Percentiles rank a stretch among this genome's conserved stretches.
Evolutionary conservation across 2,888 invertebrate genomes (phyloP).

Genomic region (Tiliacea citrago): DNA sequence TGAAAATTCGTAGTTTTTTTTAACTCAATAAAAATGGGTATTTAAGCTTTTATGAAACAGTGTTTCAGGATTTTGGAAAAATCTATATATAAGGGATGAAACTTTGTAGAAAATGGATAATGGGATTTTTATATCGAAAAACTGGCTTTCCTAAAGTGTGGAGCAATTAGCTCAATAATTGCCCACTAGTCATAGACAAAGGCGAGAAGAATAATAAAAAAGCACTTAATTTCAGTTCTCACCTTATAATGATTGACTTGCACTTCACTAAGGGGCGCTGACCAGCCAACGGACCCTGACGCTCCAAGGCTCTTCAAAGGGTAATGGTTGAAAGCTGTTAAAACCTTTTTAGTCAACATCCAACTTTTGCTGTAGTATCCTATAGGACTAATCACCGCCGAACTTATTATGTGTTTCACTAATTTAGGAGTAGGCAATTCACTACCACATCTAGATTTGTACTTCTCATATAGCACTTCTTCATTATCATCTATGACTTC

Average conservation of each 20-base stretch:
- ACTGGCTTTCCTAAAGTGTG: neutral
- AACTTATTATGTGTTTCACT: slow-evolving; percentile 88
- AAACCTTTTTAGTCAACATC: slow-evolving; percentile 91
- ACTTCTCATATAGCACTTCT: slow-evolving; percentile 66
- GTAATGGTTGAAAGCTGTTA: slow-evolving; percentile 95
- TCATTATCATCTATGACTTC: slow-evolving; percentile 77
- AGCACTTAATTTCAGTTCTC: slow-evolving; percentile 54
- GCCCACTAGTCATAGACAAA: neutral
- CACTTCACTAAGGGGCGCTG: slow-evolving; percentile 90
- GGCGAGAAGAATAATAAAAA: slow-evolving; percentile 12
- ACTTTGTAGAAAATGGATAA: neutral
- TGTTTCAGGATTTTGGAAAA: no score
- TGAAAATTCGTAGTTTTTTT: neutral
- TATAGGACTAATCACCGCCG: slow-evolving; percentile 90
- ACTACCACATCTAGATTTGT: slow-evolving; percentile 78
- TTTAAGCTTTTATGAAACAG: neutral
- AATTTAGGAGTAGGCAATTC: slow-evolving; percentile 83
- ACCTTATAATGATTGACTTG: slow-evolving; percentile 93
- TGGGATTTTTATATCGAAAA: neutral
- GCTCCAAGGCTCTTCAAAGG: slow-evolving; percentile 91
- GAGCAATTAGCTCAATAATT: slow-evolving; percentile 4
- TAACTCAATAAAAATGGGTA: neutral
- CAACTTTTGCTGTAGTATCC: slow-evolving; percentile 94
- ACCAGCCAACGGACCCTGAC: slow-evolving; percentile 89
- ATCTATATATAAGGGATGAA: no score